phyloP scores from a whole-genome alignment of 1,140 invertebrate genomes.

The Atopsyche davidsoni region DNA sequence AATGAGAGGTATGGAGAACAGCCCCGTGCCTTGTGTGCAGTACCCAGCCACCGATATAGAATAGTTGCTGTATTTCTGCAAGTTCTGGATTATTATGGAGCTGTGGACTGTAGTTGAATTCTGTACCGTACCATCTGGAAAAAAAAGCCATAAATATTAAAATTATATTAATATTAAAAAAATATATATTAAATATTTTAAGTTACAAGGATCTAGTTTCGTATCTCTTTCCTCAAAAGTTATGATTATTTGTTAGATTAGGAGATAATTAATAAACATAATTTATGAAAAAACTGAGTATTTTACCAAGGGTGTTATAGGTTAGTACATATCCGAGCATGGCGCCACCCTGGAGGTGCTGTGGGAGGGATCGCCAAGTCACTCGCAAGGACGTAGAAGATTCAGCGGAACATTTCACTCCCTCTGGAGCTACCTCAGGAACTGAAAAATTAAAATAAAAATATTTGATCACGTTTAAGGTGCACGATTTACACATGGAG shows the following conservation, averaged over 20 bases:
- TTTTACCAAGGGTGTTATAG: conserved; percentile 41
- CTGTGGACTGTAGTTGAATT: conserved; percentile 47
- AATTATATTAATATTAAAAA: background rate
- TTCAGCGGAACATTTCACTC: conserved; percentile 60
- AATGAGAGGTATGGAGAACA: conserved; percentile 65
- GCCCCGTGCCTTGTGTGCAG: conserved; percentile 76
- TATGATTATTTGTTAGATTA: no score
- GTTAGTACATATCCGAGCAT: conserved; percentile 73
- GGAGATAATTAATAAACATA: no score
- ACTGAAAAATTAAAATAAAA: conserved; percentile 44
- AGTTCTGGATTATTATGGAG: conserved; percentile 66
- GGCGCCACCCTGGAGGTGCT: conserved; percentile 64
- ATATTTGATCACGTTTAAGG: background rate
- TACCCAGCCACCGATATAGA: conserved; percentile 79
- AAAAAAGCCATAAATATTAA: background rate
- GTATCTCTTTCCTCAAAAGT: no score
- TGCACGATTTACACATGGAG: no score
- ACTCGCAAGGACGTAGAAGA: conserved; percentile 70
- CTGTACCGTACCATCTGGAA: conserved; percentile 39
- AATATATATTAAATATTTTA: background rate
- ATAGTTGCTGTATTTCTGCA: conserved; percentile 75
- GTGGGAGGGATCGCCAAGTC: conserved; percentile 68
- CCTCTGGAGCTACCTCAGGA: conserved; percentile 62
- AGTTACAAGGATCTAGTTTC: no score
- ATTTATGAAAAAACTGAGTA: conserved; percentile 37